Conservation (phyloP, 2,113 vertebrate genomes). For the Phyllostomus discolor region DNA sequence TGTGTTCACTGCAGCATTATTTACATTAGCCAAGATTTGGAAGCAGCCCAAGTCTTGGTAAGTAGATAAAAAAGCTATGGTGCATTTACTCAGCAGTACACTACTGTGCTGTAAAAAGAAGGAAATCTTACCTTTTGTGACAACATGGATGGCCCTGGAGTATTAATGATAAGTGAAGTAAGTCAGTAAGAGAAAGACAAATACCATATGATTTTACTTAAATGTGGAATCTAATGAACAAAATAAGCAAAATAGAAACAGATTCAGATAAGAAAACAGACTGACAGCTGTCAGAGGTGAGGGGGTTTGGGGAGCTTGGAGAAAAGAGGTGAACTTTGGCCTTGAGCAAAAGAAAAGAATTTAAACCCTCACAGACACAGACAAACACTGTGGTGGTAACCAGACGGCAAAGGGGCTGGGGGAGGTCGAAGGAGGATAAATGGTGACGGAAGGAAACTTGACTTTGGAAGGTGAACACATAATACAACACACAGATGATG, state of each 20-base stretch:
- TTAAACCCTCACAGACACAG: neutral
- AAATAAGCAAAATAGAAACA: neutral
- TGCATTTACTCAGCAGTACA: neutral
- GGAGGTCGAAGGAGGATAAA: neutral
- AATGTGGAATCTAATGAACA: neutral
- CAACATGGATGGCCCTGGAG: neutral
- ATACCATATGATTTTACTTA: neutral
- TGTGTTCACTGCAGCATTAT: neutral
- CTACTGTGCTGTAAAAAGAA: too few relatives aligned
- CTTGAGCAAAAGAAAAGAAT: neutral
- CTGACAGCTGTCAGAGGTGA: neutral
- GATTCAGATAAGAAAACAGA: neutral
- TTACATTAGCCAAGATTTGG: neutral
- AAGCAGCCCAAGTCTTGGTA: neutral
- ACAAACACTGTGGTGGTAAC: neutral
- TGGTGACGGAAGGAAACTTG: neutral
- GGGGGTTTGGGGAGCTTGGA: neutral
- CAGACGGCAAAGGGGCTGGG: neutral
- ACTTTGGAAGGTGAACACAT: neutral
- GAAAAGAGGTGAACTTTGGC: neutral
- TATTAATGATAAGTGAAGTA: neutral
- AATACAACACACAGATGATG: neutral
- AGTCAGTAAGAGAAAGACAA: neutral
- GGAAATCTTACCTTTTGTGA: neutral
- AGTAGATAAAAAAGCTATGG: neutral